Base-by-base conservation (phyloP, 2,113 vertebrate species). In the Caloenas nicobarica region DNA sequence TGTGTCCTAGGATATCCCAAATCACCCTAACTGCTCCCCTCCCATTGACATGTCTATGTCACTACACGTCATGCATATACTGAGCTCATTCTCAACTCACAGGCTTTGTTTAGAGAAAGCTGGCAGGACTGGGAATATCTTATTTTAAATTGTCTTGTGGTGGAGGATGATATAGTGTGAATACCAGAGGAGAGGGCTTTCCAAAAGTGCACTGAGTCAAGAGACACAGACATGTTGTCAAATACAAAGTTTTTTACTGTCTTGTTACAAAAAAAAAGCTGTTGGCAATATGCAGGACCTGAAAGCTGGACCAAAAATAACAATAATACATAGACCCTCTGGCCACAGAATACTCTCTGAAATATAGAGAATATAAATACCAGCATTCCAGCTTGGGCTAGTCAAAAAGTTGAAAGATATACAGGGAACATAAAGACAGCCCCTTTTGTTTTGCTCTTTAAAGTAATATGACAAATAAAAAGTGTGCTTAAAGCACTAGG, bases 281-380 rank as follows among this genome's bases (percentile, higher is more conserved):
- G 16, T 66, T 95, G 89, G 88, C 86, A 95, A 54, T 80, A 62
- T 36, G 51, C 60, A 88, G n/a, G 21, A 46, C 38, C 76, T 42
- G 64, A 96, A 95, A 95, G 34, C 71, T 78, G 77, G 69, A 93
- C 86, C 86, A 95, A 93, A 95, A 97, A 93, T 84, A 93, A 95
- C 76, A 93, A 64, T 70, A 94, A 88, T 71, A 81, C 80, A 79
- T n/a, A 81, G 86, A 84, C 65, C 86, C 51, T 95, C 81, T 95
- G 91, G 88, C 86, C 86, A 95, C 65, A 89, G 91, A 92, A 68
- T 68, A 86, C 38, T 90, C 34, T 58, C 58, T 93, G 88, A 96
- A 92, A 91, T 88, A 92, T 5, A 88, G 88, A 77, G 68, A 84
- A 86, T 90, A 94, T 92, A 94, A 96, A 86, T 93, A 74, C 76